phyloP scores from a whole-genome alignment of 2,888 invertebrate species.

The Linyphia triangularis region DNA sequence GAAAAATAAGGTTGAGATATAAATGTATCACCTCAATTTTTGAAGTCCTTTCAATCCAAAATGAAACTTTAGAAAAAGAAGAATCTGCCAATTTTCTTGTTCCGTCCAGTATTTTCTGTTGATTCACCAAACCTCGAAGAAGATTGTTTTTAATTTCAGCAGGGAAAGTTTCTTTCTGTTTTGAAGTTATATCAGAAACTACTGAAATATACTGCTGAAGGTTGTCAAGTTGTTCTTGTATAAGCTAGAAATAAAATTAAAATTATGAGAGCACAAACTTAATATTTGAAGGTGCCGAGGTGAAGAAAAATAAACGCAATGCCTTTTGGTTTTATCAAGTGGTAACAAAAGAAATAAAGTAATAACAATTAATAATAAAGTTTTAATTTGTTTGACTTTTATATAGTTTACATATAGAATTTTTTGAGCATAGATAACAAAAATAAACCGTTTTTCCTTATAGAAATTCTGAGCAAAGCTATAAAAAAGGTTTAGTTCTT shows the following conservation, averaged over 20 bases:
- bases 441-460: too few species aligned
- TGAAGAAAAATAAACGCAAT: too few species aligned
- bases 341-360: too few species aligned
- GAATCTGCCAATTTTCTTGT: constrained; percentile 18
- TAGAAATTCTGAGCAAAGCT: too few species aligned
- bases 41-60: not conserved
- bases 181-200: constrained; percentile 4
- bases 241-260: constrained; percentile 20
- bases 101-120: constrained; percentile 17
- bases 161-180: not conserved
- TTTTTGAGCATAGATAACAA: too few species aligned
- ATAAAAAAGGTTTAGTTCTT: too few species aligned
- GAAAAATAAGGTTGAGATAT: not conserved
- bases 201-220: constrained; percentile 14
- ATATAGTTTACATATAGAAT: too few species aligned
- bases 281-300: not conserved
- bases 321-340: too few species aligned
- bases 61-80: constrained; percentile 20
- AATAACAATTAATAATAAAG: not conserved
- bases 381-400: not conserved
- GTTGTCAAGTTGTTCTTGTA: constrained; percentile 25
- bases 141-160: constrained; percentile 1
- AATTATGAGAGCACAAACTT: too few species aligned
- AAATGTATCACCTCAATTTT: not conserved
- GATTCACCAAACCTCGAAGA: not conserved